phyloP scores from a whole-genome alignment of 2,797 vertebrate genomes.

The Myotis planiceps region DNA sequence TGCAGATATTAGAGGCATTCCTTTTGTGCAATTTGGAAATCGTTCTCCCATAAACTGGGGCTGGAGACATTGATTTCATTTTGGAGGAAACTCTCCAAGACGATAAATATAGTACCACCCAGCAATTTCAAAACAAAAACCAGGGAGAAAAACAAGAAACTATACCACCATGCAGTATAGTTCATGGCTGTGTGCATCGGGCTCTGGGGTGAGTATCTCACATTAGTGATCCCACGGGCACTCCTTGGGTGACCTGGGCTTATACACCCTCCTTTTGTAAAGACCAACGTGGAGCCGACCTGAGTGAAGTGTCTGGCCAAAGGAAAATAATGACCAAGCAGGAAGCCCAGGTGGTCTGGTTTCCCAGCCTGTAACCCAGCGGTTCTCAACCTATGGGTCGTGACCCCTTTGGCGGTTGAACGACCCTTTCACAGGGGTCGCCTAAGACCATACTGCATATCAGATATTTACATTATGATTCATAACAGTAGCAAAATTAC shows the following conservation, averaged over 20 bases:
- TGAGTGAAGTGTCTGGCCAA: not conserved
- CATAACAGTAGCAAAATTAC: too few species aligned
- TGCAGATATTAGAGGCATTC: not conserved
- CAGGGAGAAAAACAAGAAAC: not conserved
- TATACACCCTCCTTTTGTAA: not conserved
- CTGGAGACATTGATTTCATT: conserved; percentile 33
- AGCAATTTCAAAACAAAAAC: conserved; percentile 12
- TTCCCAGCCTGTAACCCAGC: not conserved
- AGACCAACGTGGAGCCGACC: not conserved
- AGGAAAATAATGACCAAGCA: not conserved
- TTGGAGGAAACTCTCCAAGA: conserved; percentile 43
- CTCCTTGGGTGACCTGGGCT: not conserved
- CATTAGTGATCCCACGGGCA: accelerated
- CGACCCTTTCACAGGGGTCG: too few species aligned
- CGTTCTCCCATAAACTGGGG: not conserved
- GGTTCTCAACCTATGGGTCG: too few species aligned
- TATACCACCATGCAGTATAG: not conserved
- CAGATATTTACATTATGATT: too few species aligned
- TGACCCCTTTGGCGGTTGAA: too few species aligned
- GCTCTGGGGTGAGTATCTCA: not conserved
- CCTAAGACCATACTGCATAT: too few species aligned
- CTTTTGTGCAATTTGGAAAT: conserved; percentile 5
- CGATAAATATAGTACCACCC: conserved; percentile 23
- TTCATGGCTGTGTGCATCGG: not conserved
- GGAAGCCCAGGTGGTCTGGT: not conserved